Conservation (phyloP, 1,140 invertebrate species). For the Nebria ingens region DNA sequence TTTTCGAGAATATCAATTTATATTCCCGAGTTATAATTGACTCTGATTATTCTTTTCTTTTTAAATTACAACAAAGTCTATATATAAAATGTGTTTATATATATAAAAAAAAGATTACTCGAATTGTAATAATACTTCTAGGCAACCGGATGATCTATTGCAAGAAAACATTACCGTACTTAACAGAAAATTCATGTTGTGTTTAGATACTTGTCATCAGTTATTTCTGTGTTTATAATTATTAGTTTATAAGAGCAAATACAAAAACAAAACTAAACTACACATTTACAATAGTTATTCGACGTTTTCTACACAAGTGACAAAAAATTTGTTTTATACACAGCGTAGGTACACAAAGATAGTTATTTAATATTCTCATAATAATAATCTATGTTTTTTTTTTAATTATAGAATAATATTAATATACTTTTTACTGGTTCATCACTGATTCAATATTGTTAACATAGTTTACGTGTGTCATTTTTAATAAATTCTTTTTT, state of each 20-base stretch:
- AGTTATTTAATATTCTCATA: constrained; percentile 21
- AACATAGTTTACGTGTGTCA: constrained; percentile 13
- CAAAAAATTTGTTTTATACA: constrained; percentile 32
- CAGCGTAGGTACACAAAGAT: constrained; percentile 34
- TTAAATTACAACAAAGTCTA: constrained; percentile 3
- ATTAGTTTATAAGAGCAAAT: constrained; percentile 8
- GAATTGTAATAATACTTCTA: background rate
- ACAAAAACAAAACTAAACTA: constrained; percentile 35
- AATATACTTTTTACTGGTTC: constrained; percentile 29
- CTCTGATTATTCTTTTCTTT: too few relatives aligned
- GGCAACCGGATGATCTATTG: constrained; percentile 4
- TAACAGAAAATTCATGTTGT: background rate
- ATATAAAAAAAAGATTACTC: background rate
- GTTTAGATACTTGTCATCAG: constrained; percentile 2
- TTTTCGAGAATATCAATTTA: background rate
- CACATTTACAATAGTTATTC: constrained; percentile 32
- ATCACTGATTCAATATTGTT: constrained; percentile 14
- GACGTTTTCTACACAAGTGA: constrained; percentile 30
- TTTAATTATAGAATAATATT: constrained; percentile 14
- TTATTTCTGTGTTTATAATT: constrained; percentile 8
- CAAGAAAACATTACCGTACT: background rate
- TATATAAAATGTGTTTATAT: background rate
- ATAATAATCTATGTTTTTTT: background rate
- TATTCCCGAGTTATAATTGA: constrained; percentile 6
- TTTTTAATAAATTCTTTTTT: constrained; percentile 7